Evolutionary conservation across 2,113 vertebrate genomes (phyloP).

Genomic region (Otis tarda): DNA sequence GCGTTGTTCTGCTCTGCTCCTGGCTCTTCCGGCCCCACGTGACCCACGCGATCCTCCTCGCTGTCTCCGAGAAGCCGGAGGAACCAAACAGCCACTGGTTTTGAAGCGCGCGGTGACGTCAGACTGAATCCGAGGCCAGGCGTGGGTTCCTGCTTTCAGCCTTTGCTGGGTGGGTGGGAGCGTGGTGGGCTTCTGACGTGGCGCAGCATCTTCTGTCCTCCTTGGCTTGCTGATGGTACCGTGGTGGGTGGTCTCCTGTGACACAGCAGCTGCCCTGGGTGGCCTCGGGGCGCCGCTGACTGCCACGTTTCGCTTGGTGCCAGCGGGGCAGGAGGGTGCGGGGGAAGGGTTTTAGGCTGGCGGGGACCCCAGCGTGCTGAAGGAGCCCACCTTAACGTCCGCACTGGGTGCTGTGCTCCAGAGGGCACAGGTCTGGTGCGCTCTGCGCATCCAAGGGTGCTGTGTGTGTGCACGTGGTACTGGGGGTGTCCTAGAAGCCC

Average conservation of each 20-base stretch:
- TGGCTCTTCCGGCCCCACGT: background rate
- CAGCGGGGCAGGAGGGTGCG: background rate
- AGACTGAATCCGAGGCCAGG: background rate
- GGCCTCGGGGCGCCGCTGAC: accelerated
- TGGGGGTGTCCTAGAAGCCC: background rate
- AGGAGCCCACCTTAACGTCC: background rate
- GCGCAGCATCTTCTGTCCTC: background rate
- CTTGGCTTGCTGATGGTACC: background rate
- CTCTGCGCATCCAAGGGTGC: background rate
- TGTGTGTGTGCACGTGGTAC: background rate
- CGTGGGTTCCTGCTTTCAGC: background rate
- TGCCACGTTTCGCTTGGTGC: background rate
- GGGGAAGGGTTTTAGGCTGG: background rate
- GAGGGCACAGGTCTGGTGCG: background rate
- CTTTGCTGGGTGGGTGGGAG: background rate
- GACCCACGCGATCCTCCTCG: background rate
- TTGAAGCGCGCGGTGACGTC: background rate
- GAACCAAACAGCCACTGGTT: background rate
- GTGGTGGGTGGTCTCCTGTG: background rate
- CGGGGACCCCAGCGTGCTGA: background rate
- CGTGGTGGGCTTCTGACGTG: background rate
- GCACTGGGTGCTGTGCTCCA: background rate
- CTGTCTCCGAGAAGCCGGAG: background rate
- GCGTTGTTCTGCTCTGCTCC: background rate
- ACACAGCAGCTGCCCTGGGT: background rate